These are phyloP conservation scores for Ancistrus triradiatus DNA, from an alignment of 2,113 vertebrate species.

Conservation along the genomic window DNA sequence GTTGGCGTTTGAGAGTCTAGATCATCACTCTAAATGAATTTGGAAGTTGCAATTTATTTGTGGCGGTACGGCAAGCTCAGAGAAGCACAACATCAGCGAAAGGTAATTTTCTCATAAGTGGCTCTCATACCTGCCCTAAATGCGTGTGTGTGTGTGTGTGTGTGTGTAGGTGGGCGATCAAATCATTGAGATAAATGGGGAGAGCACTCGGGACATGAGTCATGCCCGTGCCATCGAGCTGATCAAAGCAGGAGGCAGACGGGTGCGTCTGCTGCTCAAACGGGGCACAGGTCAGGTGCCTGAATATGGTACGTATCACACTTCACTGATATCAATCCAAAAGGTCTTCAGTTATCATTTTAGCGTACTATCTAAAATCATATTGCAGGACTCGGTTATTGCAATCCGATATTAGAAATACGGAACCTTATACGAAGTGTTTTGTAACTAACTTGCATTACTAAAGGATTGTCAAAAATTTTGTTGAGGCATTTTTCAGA, in stretches of 20 bases:
- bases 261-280: slow-evolving; percentile 91
- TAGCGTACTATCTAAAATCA: too few species aligned
- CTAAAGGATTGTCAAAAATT: too few species aligned
- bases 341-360: too few species aligned
- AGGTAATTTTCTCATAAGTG: not conserved
- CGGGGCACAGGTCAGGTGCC: slow-evolving; percentile 95
- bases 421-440: too few species aligned
- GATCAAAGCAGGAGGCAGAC: slow-evolving; percentile 93
- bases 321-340: too few species aligned
- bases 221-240: slow-evolving; percentile 96
- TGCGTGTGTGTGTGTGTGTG: slow-evolving; percentile 22
- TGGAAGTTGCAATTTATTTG: slow-evolving; percentile 13
- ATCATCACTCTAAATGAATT: not conserved
- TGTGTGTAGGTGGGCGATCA: slow-evolving; percentile 93
- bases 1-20: not conserved
- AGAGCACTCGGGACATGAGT: slow-evolving; percentile 98
- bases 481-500: too few species aligned
- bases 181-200: slow-evolving; percentile 99
- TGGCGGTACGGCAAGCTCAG: not conserved
- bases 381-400: too few species aligned
- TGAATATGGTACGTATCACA: slow-evolving; percentile 88
- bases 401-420: too few species aligned
- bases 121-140: not conserved
- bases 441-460: too few species aligned
- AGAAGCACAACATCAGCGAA: slow-evolving; percentile 1